Evolutionary conservation across 2,888 invertebrate species (phyloP).

Genomic region (Drosophila tripunctata): DNA sequence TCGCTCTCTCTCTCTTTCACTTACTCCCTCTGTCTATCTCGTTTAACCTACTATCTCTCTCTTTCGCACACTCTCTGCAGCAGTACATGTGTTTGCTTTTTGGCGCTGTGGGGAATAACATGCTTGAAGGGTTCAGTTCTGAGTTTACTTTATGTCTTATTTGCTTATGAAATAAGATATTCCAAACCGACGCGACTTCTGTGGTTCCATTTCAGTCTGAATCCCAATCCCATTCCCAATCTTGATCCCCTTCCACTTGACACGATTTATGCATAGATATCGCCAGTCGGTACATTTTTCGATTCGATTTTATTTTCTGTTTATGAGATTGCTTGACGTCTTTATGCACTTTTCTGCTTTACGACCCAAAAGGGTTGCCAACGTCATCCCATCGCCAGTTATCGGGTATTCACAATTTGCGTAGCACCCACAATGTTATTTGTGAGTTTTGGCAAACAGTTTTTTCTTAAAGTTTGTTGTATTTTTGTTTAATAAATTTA

Average conservation of each 20-base stretch:
- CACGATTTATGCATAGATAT: constrained; percentile 65
- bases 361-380: constrained; percentile 55
- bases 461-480: not conserved
- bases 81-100: constrained; percentile 44
- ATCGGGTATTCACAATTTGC: constrained; percentile 30
- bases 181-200: constrained; percentile 35
- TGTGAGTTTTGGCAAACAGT: not conserved
- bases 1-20: not conserved
- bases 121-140: constrained; percentile 46
- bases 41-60: constrained; percentile 1
- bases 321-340: constrained; percentile 76
- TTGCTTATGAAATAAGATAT: constrained; percentile 80
- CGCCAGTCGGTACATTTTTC: constrained; percentile 30
- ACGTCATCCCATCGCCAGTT: constrained; percentile 24
- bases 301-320: constrained; percentile 76
- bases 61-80: not conserved
- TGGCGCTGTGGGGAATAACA: constrained; percentile 17
- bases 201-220: constrained; percentile 20
- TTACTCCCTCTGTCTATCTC: too few species aligned
- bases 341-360: constrained; percentile 65
- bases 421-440: constrained; percentile 4
- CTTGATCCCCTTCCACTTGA: constrained; percentile 4
- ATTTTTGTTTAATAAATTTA: not conserved
- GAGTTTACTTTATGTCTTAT: constrained; percentile 75
- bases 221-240: constrained; percentile 13